Conservation (phyloP, 2,113 vertebrate genomes). For the Aix galericulata region DNA sequence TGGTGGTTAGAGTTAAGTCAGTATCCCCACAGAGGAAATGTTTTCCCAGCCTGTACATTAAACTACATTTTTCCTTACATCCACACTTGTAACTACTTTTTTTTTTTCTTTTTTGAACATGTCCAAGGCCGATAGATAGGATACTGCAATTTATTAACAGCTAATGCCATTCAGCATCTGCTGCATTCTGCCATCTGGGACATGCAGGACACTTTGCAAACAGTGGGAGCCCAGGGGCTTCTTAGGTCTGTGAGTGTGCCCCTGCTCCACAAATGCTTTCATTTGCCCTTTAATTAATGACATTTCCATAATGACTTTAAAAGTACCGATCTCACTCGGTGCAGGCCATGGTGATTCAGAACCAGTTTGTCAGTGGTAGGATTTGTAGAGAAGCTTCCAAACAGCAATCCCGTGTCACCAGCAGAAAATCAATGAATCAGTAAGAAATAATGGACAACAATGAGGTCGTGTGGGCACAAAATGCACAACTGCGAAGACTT, state of each 20-base stretch:
- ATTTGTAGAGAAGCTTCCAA: constrained; percentile 3
- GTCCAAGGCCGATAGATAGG: background rate
- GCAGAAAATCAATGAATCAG: background rate
- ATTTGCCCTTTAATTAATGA: background rate
- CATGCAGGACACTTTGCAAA: background rate
- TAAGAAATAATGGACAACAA: background rate
- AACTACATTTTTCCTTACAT: background rate
- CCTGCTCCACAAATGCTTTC: background rate
- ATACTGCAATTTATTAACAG: background rate
- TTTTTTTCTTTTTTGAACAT: rapidly evolving
- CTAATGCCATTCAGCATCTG: background rate
- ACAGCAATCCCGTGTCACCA: background rate
- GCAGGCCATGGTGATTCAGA: background rate
- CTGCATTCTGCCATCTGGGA: background rate
- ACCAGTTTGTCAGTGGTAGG: background rate
- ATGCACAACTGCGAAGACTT: background rate
- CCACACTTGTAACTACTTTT: background rate
- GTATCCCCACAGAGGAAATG: background rate
- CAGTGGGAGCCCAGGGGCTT: background rate
- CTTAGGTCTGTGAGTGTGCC: background rate
- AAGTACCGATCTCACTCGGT: background rate
- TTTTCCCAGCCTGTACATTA: background rate
- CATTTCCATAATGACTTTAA: background rate
- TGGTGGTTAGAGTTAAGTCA: background rate
- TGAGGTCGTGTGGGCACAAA: rapidly evolving